Base-by-base conservation (phyloP, 2,888 invertebrate species). In the Xestia rhomboidea region DNA sequence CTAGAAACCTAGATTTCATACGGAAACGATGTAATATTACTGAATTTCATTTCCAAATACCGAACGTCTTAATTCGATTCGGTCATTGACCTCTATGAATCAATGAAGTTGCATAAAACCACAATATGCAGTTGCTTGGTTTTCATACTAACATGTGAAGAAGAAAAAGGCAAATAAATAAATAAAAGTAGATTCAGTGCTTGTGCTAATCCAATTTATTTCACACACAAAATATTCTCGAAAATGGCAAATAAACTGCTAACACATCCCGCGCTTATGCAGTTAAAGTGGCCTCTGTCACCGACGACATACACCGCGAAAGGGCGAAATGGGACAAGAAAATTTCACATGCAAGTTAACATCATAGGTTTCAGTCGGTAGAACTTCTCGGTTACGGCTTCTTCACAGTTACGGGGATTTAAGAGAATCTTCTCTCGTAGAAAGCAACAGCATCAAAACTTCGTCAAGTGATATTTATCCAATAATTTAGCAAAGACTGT, bases 41-140 rank as follows among this genome's bases (percentile, higher is more conserved):
- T 41, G n/a, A 38, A 51, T 8, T 34, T 21, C n/a, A 66, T 70
- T 51, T 62, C 8, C 11, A 62, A 84, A 76, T 62, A 51, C 30
- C 0, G 15, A 67, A 34, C 6, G 21, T 21, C 49, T 51, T 63
- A 30, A 60, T 51, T 68, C 3, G 18, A 38, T 44, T 27, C 11
- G 34, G 44, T 72, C 57, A 51, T 34, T 82, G 67, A 69, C 46
- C n/a, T 30, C n/a, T 68, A 21, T 68, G 41, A 73, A 30, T 73
- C 44, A 68, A 24, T 4, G 11, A 24, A 51, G 41, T 68, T 70
- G 57, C 62, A 62, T 49, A 62, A 21, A 57, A 67, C 41, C 34
- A 8, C 18, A 21, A 30, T 4, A 62, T 62, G 21, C 34, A 10
- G 21, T 62, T 7, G 7, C 2, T 27, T 15, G n/a, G n/a, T n/a